Conservation (phyloP, 2,113 vertebrate genomes). For the Monopterus albus region DNA sequence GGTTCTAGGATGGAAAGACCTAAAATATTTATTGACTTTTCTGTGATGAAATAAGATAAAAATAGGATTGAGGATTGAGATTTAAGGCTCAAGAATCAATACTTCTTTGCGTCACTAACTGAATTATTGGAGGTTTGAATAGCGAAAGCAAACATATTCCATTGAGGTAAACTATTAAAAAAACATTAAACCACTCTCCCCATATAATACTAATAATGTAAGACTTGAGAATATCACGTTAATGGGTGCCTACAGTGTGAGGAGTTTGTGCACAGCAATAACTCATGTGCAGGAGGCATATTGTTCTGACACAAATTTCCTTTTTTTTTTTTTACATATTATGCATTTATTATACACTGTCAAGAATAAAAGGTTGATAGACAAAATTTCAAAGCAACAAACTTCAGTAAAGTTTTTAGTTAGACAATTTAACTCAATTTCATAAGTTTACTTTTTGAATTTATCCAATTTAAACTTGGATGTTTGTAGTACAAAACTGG, state of each 20-base stretch:
- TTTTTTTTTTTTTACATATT: constrained; percentile 1
- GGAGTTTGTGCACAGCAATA: neutral
- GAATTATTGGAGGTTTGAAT: neutral
- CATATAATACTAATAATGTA: neutral
- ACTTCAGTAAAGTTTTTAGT: no score
- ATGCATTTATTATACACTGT: neutral
- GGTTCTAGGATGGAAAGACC: constrained; percentile 8
- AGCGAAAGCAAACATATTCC: neutral
- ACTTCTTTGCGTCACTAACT: neutral
- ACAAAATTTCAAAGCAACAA: no score
- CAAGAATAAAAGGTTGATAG: no score
- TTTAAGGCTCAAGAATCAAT: constrained; percentile 9
- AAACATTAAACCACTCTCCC: neutral
- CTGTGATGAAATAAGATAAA: constrained; percentile 56
- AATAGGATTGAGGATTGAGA: constrained; percentile 1
- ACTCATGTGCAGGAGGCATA: neutral
- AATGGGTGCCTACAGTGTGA: neutral
- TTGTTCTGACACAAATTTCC: neutral
- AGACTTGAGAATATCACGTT: neutral
- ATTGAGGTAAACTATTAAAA: neutral
- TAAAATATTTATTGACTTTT: constrained; percentile 32
- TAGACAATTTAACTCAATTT: no score
- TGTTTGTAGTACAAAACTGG: no score
- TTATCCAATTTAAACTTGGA: no score
- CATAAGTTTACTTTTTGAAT: no score